Evolutionary conservation across 2,888 invertebrate species (phyloP).

Genomic region (Drosophila borealis): DNA sequence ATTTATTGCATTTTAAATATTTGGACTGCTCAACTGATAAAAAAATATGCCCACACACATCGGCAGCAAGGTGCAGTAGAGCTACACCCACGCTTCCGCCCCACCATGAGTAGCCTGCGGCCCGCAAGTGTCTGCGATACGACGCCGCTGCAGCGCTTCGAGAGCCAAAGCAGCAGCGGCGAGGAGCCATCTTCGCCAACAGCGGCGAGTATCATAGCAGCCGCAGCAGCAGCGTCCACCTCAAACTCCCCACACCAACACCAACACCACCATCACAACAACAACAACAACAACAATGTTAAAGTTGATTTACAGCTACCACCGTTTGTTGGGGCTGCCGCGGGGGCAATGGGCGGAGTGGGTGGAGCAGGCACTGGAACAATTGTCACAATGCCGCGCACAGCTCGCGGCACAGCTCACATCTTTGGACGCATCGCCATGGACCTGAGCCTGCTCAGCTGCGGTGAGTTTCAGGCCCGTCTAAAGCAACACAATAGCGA

Average conservation of each 20-base stretch:
- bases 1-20: conserved; percentile 61
- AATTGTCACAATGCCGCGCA: conserved; percentile 20
- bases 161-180: conserved; percentile 80
- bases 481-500: not conserved
- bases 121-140: conserved; percentile 80
- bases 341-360: conserved; percentile 1
- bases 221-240: conserved; percentile 27
- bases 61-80: conserved; percentile 57
- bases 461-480: conserved; percentile 67
- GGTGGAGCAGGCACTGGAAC: not conserved
- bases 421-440: conserved; percentile 71
- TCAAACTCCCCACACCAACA: conserved; percentile 23
- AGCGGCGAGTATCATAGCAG: conserved; percentile 56
- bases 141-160: conserved; percentile 79
- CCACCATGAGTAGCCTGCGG: conserved; percentile 69
- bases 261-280: conserved; percentile 21
- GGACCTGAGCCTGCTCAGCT: conserved; percentile 71
- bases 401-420: conserved; percentile 58
- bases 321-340: conserved; percentile 54
- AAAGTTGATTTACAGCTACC: conserved; percentile 75
- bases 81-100: conserved; percentile 25
- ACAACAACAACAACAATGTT: conserved; percentile 66
- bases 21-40: conserved; percentile 48
- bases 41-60: conserved; percentile 59
- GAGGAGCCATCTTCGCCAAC: conserved; percentile 82